Evolutionary conservation across 2,888 invertebrate species (phyloP), one percentile per base, ranked within the genome.

Genomic region (Alloplasta piceator): DNA sequence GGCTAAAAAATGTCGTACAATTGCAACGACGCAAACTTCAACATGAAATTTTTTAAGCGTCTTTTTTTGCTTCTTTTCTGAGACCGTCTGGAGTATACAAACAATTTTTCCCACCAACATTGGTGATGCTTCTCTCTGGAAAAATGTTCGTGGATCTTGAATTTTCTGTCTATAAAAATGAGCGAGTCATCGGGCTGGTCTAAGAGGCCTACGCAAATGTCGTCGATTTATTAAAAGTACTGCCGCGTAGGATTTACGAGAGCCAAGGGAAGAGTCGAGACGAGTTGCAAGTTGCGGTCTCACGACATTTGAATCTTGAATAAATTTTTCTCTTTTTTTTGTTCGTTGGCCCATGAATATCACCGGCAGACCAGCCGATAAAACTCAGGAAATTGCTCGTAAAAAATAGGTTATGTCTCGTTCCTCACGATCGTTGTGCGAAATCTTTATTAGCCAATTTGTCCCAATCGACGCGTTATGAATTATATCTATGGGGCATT

Each of bases 381-480:
- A 73, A 73, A 68, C 68, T 73, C 68, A 73, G 73, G 73, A 80
- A 76, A 77, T 80, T 50, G 68, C 72, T 80, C 77, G 73, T 77
- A 73, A 80, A 78, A 73, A 72, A 71, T 55, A 61, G 66, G 12
- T 60, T 16, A 38, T 52, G 63, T 68, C 38, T 41, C 55, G 67
- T 70, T 71, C 5, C 72, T 64, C 67, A 38, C 64, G 64, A 56
- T 41, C 67, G 39, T 64, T 63, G 76, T 46, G 63, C 80, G 64
- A 80, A 80, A 80, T 77, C 80, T 80, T 77, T 77, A 80, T 80
- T 77, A 80, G 68, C 63, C 80, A 80, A 76, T 80, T 80, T 80
- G 80, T 77, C 67, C 64, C 76, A 80, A 80, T 77, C 72, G 76
- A 50, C 56, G 36, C 76, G 41, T 77, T 68, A 64, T 77, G 80